Evolutionary conservation across 1,140 invertebrate species (phyloP), one percentile per base, ranked within the genome.

Genomic region (Drosophila nigromelanica): DNA sequence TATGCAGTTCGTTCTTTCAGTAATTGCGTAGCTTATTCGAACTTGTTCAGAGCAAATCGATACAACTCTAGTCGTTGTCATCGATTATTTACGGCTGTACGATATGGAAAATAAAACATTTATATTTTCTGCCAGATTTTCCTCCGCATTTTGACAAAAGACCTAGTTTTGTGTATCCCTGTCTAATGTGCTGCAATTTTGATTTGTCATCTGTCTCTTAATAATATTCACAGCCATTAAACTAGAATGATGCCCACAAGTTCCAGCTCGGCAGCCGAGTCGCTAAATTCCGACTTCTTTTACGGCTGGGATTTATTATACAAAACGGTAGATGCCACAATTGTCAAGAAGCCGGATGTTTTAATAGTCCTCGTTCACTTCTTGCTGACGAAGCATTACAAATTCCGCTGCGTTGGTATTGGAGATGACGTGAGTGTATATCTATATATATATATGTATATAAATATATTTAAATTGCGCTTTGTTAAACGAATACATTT

Each of bases 221-320:
- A 40, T 21, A 43, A 62, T 48, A 37, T 59, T 30, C 21, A 45
- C 40, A 62, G 33, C 24, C 48, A 14, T 30, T n/a, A 66, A 27
- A 1, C 3, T n/a, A 48, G 1, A 40, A 73, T 76, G 74, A 63
- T 61, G 40, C 33, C 73, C 0, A 33, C 74, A 69, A 12, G 40
- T 12, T 62, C 76, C 40, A 61, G 14, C 21, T 42, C 67, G 14
- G n/a, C 51, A 27, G n/a, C 51, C 0, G 58, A 56, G 8, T 47
- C 61, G 4, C 18, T 58, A 2, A 59, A 18, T 11, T 72, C 62
- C 79, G 77, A 90, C 11, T 89, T 90, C 56, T 92, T 95, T 51
- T 96, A 96, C 91, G 96, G 96, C n/a, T 96, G 95, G 94, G 95
- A 96, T 86, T 90, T 96, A 56, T 91, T 96, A 33, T 95, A 94